phyloP scores from a whole-genome alignment of 2,113 vertebrate genomes.

The Furnarius figulus region DNA sequence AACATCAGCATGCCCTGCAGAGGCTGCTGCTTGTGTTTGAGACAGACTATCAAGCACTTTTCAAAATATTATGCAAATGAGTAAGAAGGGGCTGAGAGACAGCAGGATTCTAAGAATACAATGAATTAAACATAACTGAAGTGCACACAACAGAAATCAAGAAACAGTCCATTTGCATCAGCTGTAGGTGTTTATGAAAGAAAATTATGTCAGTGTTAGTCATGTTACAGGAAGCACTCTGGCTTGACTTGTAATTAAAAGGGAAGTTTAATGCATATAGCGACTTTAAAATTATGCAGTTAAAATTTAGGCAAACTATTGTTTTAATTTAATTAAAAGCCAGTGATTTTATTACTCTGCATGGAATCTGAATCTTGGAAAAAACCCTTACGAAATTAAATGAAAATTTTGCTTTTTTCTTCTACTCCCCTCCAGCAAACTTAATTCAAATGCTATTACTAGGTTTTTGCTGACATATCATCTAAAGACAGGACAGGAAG shows the following conservation, averaged over 20 bases:
- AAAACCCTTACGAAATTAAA: neutral
- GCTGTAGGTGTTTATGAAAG: constrained; percentile 9
- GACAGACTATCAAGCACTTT: neutral
- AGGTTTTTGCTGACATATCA: neutral
- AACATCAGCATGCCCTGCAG: neutral
- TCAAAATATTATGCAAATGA: neutral
- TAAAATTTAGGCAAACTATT: constrained; percentile 9
- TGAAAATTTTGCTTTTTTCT: constrained; percentile 1
- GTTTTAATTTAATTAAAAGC: constrained; percentile 43
- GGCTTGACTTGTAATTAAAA: constrained; percentile 1
- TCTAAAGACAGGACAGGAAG: neutral
- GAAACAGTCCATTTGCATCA: constrained; percentile 15
- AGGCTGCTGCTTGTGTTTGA: neutral
- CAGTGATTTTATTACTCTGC: neutral
- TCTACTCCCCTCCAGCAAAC: neutral
- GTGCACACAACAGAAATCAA: neutral
- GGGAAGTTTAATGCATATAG: neutral
- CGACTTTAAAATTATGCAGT: constrained; percentile 13
- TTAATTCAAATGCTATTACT: constrained; percentile 15
- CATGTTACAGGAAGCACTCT: neutral
- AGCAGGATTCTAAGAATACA: neutral
- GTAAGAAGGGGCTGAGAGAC: neutral
- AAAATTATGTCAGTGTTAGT: neutral
- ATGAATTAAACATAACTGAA: constrained; percentile 39
- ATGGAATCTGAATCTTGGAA: neutral